Evolutionary conservation across 2,113 vertebrate genomes (phyloP), one percentile per base, ranked within the genome.

Genomic region (Xenopus tropicalis): DNA sequence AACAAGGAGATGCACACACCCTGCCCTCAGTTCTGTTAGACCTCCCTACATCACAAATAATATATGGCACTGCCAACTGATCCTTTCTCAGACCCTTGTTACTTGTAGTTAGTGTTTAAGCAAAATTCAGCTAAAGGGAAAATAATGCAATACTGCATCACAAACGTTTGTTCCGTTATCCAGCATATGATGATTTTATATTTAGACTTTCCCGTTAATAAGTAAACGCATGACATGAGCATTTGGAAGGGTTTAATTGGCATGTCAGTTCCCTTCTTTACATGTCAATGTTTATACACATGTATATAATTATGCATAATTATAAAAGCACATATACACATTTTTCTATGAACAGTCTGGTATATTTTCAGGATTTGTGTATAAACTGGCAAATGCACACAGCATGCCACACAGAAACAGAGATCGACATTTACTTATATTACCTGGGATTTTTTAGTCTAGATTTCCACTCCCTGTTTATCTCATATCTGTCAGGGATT

Each of bases 201-300:
- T 61, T 70, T 70, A 61, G 68, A 70, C 68, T 44, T 17, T 59
- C 12, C 11, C 20, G 14, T 59, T 22, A 23, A 23, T 24, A 59
- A 59, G 57, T 44, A 56, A 69, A 69, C 46, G 11, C 17, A 70
- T n/a, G 22, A 7, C 43, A 48, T 10, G 16, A 70, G 21, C 68
- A 70, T 70, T 48, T 71, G 43, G 11, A 46, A 57, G 21, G 58
- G 58, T 29, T 71, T 71, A 71, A 61, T 62, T 71, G 56, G 13
- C 22, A 51, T 29, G 58, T 61, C 56, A 71, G 13, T 71, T 44
- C 24, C 57, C 57, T 23, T 61, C 54, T 42, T 56, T 61, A 24
- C 42, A n/a, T 4, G 58, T 25, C 57, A 23, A 22, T 71, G 37
- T 70, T 23, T 70, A 61, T 61, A 71, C 11, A 71, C 57, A 61